Evolutionary conservation across 2,113 vertebrate species (phyloP).

Genomic region (Casuarius casuarius): DNA sequence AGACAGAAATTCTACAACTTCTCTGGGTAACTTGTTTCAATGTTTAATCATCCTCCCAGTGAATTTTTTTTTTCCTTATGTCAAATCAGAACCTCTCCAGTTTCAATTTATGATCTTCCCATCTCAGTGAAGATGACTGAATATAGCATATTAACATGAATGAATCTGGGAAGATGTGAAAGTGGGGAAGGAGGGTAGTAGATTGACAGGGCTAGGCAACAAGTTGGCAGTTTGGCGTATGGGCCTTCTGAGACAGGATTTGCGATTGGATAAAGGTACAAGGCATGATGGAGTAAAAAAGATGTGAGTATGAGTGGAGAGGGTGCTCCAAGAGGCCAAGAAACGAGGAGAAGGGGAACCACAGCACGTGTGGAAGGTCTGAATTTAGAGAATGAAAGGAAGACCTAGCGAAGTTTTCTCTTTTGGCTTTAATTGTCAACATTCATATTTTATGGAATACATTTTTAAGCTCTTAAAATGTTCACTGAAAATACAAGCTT

Average conservation of each 20-base stretch:
- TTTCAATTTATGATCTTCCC: not conserved
- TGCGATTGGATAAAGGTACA: not conserved
- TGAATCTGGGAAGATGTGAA: not conserved
- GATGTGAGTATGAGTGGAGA: not conserved
- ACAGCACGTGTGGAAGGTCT: not conserved
- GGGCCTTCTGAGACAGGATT: not conserved
- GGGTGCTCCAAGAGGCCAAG: not conserved
- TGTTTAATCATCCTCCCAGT: not conserved
- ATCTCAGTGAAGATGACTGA: not conserved
- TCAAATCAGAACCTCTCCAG: not conserved
- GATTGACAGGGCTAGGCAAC: fast-evolving
- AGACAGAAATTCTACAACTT: not conserved
- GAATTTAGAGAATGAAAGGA: not conserved
- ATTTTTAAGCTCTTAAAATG: not conserved
- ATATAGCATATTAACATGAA: not conserved
- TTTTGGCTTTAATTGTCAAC: not conserved
- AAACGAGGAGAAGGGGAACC: not conserved
- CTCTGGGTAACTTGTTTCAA: not conserved
- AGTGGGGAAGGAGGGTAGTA: not conserved
- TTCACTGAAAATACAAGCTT: not conserved
- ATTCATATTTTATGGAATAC: not conserved
- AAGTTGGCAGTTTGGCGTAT: not conserved
- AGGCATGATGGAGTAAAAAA: not conserved
- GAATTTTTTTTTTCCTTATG: not conserved
- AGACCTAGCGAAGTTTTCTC: not conserved